Base-by-base conservation (phyloP, 2,888 invertebrate species). In the Amaurobius ferox region DNA sequence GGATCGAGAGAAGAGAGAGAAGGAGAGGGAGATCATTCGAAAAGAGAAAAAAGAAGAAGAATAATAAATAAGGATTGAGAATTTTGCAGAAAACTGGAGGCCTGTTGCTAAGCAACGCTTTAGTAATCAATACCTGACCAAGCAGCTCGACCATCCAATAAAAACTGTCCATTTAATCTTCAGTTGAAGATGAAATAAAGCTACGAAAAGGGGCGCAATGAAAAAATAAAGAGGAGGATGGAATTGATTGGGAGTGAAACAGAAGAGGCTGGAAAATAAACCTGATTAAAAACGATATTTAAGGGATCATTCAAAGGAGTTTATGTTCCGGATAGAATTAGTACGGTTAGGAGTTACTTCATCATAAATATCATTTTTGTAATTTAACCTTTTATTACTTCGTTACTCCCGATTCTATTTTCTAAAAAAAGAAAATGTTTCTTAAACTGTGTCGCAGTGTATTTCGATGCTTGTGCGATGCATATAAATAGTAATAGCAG, bases 51-150 rank as follows among this genome's bases (percentile, higher is more conserved):
- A 40, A 67, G 40, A 55, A 80, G 61, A 81, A 40, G 39, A 68
- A 74, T 32, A 30, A 28, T 48, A 30, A 55, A 32, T 39, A 32
- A 74, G 74, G 79, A 79, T 79, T 81, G 74, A 68, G 81, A 68
- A 85, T 85, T 85, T 77, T 85, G 66, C 55, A 61, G 70, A 76
- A 83, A 83, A 83, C 44, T 64, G 76, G 35, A 71, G 64, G 48
- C 40, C 55, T 72, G 77, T 85, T 77, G 77, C 83, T 35, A 72
- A 67, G 77, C 77, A 85, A 77, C 77, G 77, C 39, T 71, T 66
- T 78, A 39, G 77, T 85, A 85, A 85, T 85, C 83, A 85, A 85
- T 85, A 85, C 77, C 83, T 85, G 83, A 85, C 77, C 77, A 85
- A 70, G 83, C 68, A 81, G 39, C 68, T 70, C 67, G 74, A 74